Evolutionary conservation across 2,888 invertebrate species (phyloP).

Genomic region (Zaprionus lineosus): DNA sequence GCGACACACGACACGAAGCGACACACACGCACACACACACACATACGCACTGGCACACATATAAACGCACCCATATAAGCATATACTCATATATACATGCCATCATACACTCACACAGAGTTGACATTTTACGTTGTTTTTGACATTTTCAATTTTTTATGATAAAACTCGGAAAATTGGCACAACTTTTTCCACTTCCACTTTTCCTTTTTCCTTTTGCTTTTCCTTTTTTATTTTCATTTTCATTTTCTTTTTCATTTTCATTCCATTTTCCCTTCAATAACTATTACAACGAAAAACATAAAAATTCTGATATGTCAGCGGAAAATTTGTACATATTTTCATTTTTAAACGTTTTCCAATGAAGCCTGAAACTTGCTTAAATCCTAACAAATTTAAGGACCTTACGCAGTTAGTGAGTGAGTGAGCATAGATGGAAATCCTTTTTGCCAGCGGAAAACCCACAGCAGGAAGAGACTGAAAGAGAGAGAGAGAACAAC

Average conservation of each 20-base stretch:
- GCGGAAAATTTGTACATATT: conserved; percentile 11
- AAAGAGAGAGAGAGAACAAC: too few relatives aligned
- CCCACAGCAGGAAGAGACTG: too few relatives aligned
- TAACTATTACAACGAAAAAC: background rate
- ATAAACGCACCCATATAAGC: conserved; percentile 5
- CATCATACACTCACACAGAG: conserved; percentile 16
- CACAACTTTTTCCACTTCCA: conserved; percentile 52
- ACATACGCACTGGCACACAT: conserved; percentile 24
- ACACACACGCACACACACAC: conserved; percentile 6
- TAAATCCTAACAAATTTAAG: too few relatives aligned
- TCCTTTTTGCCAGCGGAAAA: too few relatives aligned
- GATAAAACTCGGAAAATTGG: conserved; percentile 72
- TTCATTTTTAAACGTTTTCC: conserved; percentile 12
- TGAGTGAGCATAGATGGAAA: too few relatives aligned
- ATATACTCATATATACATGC: conserved; percentile 19
- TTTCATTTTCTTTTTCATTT: too few relatives aligned
- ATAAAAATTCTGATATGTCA: background rate
- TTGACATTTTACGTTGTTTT: conserved; percentile 58
- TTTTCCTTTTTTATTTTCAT: too few relatives aligned
- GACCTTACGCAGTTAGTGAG: too few relatives aligned
- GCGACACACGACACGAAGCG: conserved; percentile 23
- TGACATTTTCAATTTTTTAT: conserved; percentile 79
- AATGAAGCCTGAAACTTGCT: too few relatives aligned
- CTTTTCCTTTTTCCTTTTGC: background rate
- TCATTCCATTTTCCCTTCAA: background rate